Evolutionary conservation across 2,113 vertebrate species (phyloP), one percentile per base, ranked within the genome.

Genomic region (Archocentrus centrarchus): DNA sequence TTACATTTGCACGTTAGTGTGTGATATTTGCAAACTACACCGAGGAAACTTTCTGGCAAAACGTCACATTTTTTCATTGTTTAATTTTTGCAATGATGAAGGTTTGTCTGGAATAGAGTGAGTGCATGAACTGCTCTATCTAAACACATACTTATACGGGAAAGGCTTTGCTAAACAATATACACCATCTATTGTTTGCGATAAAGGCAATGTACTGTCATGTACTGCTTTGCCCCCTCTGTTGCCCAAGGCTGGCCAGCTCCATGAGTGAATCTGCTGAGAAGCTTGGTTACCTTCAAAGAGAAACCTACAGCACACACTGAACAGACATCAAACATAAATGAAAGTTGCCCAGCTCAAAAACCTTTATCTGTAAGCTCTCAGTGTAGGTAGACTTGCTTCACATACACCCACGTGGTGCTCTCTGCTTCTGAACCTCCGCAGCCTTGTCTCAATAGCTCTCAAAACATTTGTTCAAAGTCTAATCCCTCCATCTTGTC

Each of bases 231-330:
- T 17, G 6, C 55, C 39, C 59, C 59, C 75, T 88, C 39, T n/a
- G 53, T 79, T 75, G 80, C 84, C 77, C 59, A 20, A 80, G 83
- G 85, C 86, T 73, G 83, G 80, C 77, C 84, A 75, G 70, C 61
- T 88, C 75, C 79, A 64, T 62, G 68, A 59, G 39, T 64, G 79
- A 85, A 87, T 82, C 82, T 82, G 60, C 82, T 82, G 88, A 82
- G 82, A 76, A 75, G 68, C 73, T 59, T 58, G 32, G 50, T 50
- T 90, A 80, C 86, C 89, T 94, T 93, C 89, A 92, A 90, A 92
- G 81, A 85, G 63, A 88, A 86, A 88, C 86, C 80, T 81, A 63
- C 82, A 85, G 87, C 81, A 62, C 61, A 27, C 80, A 62, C 78
- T 27, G 24, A 88, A 62, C 62, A 75, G 50, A 89, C 89, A 79